Evolutionary conservation across 2,797 vertebrate genomes (phyloP).

Genomic region (Mus spretus): DNA sequence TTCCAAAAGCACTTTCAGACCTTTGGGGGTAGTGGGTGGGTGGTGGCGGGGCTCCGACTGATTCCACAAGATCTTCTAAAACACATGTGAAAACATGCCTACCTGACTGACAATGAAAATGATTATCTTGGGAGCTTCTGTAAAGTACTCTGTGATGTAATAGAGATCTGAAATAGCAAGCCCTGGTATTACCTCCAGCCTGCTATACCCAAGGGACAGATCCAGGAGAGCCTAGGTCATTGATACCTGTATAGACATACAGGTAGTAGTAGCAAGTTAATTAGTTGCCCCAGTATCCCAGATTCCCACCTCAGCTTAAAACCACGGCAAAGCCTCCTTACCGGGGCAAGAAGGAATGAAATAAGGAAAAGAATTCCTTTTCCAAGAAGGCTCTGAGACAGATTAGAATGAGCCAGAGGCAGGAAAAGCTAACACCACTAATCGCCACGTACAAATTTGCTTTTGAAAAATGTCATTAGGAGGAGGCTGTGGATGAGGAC

Average conservation of each 20-base stretch:
- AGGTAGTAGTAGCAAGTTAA: not conserved
- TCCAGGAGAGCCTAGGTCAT: not conserved
- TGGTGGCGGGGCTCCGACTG: not conserved
- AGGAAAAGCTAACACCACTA: slow-evolving; percentile 20
- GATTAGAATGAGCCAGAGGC: slow-evolving; percentile 42
- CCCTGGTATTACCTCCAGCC: not conserved
- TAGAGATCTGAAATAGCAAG: too few relatives aligned
- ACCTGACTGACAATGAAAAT: not conserved
- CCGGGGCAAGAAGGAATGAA: not conserved
- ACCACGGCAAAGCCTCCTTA: not conserved
- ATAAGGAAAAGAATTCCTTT: not conserved
- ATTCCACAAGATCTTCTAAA: not conserved
- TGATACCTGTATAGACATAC: accelerated
- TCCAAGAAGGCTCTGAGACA: not conserved
- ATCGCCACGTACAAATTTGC: slow-evolving; percentile 58
- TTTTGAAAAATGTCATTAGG: slow-evolving; percentile 79
- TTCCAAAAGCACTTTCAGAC: not conserved
- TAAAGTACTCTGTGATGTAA: slow-evolving; percentile 32
- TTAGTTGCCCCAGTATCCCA: not conserved
- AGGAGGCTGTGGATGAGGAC: slow-evolving; percentile 70
- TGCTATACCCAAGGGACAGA: not conserved
- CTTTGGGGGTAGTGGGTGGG: not conserved
- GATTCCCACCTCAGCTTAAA: not conserved
- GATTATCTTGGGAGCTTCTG: not conserved
- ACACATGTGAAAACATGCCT: not conserved